Evolutionary conservation across 37 sponge, comb jelly and placozoan species (phyloP), one percentile per base, ranked within the genome.

Genomic region (Axinella damicornis): DNA sequence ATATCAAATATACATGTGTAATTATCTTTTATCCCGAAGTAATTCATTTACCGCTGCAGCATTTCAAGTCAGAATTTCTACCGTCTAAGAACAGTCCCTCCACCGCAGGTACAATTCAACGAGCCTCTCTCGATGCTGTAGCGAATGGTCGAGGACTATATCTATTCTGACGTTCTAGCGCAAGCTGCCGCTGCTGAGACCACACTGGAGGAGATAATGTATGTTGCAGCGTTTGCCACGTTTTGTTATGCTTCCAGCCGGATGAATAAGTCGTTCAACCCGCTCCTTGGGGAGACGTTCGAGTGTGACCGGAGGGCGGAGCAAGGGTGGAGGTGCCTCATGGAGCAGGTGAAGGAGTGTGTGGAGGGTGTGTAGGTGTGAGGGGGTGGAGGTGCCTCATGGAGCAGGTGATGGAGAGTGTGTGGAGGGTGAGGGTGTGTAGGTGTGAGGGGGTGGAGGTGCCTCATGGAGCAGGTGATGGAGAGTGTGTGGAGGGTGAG

Each of bases 101-200:
- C n/a, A n/a, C n/a, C n/a, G n/a, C 80, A 98, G 98, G 98, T 95
- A 6, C 93, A 99, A 41, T 94, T 99, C 86, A 96, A 97, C 65
- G 99, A 99, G 90, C 99, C 99, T 0, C 57, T 97, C n/a, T 96
- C 99, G 0, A 87, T 99, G 74, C 75, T 93, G 25, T 95, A 99
- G 75, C 86, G 97, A 20, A 75, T 99, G 52, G 62, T 73, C 6
- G 99, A 99, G 65, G 99, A 99, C 24, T 32, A 96, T 54, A 53
- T 81, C 53, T 96, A 96, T 72, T 57, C 78, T 40, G 72, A 92
- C n/a, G n/a, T n/a, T n/a, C n/a, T n/a, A n/a, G n/a, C n/a, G n/a
- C n/a, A n/a, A n/a, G 99, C 97, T 30, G 97, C 97, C 4, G 70
- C 71, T 19, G 69, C 76, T 20, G 77, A 83, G 34, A 52, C 60